A percentile compares a stretch with the other conserved stretches of the same genome.
Evolutionary conservation across 1,140 invertebrate genomes (phyloP).

Genomic region (Gryllus bimaculatus): DNA sequence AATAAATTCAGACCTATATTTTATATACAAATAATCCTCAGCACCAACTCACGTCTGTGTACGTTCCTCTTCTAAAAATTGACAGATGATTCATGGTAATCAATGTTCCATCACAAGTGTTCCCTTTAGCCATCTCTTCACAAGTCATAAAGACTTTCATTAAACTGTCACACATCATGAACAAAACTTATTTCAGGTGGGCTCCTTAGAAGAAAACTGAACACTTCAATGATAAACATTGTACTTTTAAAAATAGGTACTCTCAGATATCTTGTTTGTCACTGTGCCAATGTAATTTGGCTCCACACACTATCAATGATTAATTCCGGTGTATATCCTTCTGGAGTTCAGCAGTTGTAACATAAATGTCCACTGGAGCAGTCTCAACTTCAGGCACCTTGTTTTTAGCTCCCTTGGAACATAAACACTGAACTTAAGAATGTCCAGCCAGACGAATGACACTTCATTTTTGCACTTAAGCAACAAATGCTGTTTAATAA

Average conservation of each 20-base stretch:
- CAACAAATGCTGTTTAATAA: not conserved
- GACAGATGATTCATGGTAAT: not conserved
- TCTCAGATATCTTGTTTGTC: not conserved
- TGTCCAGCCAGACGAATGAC: not conserved
- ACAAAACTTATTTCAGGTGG: not conserved
- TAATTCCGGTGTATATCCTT: not conserved
- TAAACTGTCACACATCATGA: not conserved
- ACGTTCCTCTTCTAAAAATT: not conserved
- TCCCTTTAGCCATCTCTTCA: not conserved
- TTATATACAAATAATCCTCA: not conserved
- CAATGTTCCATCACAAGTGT: not conserved
- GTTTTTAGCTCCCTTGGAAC: not conserved
- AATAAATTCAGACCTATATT: too few relatives aligned
- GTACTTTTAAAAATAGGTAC: not conserved
- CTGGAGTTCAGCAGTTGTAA: not conserved
- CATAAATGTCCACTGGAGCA: not conserved
- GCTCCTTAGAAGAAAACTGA: not conserved
- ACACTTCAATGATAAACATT: not conserved
- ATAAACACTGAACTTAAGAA: constrained; percentile 2
- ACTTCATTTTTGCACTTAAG: not conserved
- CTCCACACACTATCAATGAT: not conserved
- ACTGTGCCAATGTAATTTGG: not conserved
- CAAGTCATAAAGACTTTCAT: not conserved
- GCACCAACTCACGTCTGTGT: not conserved
- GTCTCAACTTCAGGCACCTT: not conserved